phyloP scores from a whole-genome alignment of 2,113 vertebrate species.

The Microcebus murinus region DNA sequence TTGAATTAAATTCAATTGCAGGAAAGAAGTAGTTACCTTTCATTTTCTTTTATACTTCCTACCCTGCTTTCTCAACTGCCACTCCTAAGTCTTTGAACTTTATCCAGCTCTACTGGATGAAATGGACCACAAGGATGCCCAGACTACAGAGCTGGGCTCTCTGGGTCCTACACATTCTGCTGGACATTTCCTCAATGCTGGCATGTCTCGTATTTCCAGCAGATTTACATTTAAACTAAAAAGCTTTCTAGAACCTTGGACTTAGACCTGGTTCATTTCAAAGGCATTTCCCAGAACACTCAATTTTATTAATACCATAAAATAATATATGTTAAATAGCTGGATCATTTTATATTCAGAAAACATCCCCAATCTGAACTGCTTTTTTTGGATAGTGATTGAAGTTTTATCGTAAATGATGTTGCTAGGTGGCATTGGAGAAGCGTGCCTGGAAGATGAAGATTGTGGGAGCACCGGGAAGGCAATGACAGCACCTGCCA shows the following conservation, averaged over 20 bases:
- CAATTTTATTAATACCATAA: slow-evolving; percentile 68
- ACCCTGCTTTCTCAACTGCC: background rate
- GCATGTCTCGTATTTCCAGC: background rate
- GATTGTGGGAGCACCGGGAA: background rate
- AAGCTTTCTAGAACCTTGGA: slow-evolving; percentile 64
- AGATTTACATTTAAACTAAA: slow-evolving; percentile 63
- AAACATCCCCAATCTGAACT: background rate
- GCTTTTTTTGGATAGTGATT: background rate
- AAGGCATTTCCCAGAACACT: slow-evolving; percentile 73
- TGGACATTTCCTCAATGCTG: background rate
- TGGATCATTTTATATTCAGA: slow-evolving; percentile 60
- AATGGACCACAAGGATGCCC: background rate
- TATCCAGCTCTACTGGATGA: background rate
- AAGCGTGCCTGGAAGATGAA: background rate
- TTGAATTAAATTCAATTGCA: background rate
- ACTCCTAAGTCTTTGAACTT: background rate
- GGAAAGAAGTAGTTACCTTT: background rate
- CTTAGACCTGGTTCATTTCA: slow-evolving; percentile 61
- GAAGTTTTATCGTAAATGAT: slow-evolving; percentile 45
- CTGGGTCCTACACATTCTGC: background rate
- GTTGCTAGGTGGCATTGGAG: background rate
- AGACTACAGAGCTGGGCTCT: background rate
- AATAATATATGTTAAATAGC: slow-evolving; percentile 48
- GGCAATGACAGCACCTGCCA: background rate
- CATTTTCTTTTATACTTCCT: background rate